Percentiles rank a stretch among this genome's conserved stretches.
Evolutionary conservation across 2,888 invertebrate species (phyloP).

Genomic region (Vannuccia rotundouncinata): DNA sequence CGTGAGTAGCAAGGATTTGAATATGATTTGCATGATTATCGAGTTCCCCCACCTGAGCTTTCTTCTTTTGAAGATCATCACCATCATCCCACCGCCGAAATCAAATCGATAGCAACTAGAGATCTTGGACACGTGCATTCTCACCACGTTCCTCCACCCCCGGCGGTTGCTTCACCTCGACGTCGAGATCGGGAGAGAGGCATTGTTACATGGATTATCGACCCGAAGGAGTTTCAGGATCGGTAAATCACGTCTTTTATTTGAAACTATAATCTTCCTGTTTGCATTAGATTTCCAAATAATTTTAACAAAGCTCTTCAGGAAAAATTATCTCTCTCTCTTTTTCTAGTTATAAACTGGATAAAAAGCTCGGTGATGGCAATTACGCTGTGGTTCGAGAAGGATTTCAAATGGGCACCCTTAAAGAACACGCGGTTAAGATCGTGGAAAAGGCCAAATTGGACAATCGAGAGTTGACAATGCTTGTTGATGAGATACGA

Average conservation of each 20-base stretch:
- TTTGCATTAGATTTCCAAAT: no score
- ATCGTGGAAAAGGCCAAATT: conserved; percentile 57
- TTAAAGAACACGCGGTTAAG: conserved; percentile 54
- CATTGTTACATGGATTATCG: background rate
- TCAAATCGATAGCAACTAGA: background rate
- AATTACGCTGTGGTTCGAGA: conserved; percentile 57
- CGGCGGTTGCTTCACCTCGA: background rate
- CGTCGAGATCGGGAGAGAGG: background rate
- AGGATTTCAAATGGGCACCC: conserved; percentile 46
- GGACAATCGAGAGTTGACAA: conserved; percentile 53
- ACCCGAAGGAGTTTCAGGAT: background rate
- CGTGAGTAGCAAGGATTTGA: background rate
- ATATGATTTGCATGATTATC: background rate
- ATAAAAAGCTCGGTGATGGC: conserved; percentile 52
- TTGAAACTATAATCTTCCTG: no score
- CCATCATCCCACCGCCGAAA: background rate
- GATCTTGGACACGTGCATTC: background rate
- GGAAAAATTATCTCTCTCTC: no score
- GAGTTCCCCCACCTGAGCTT: no score
- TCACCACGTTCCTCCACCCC: background rate
- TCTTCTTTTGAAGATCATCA: background rate
- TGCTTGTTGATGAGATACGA: conserved; percentile 57
- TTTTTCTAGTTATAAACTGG: conserved; percentile 36
- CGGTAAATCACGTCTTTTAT: no score
- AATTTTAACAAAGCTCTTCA: no score